These are phyloP conservation scores for Cephus pygmeus DNA, from an alignment of 2,888 invertebrate genomes.

Conservation along the genomic window DNA sequence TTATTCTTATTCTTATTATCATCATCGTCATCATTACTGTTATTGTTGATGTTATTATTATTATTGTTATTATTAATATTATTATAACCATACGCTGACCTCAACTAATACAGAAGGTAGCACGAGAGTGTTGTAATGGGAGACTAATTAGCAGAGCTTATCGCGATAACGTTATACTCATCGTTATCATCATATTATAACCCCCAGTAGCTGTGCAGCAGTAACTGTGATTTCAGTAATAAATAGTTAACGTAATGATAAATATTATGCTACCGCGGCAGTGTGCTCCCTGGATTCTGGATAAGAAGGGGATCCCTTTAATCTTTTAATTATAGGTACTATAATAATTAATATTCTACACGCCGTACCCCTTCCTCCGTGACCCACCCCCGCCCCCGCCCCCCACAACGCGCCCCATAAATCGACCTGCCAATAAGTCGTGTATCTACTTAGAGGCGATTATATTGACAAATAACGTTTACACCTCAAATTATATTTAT, in stretches of 20 bases:
- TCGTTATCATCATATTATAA: conserved; percentile 25
- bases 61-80: conserved; percentile 49
- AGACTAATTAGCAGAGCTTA: conserved; percentile 54
- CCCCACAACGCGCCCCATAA: background rate
- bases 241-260: conserved; percentile 63
- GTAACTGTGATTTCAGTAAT: conserved; percentile 59
- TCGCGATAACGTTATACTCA: conserved; percentile 28
- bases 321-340: conserved; percentile 25
- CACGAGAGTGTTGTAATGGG: conserved; percentile 55
- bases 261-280: conserved; percentile 64
- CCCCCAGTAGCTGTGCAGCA: conserved; percentile 59
- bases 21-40: conserved; percentile 34
- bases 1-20: conserved; percentile 35
- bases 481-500: conserved; percentile 39
- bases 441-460: conserved; percentile 49
- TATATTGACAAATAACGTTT: conserved; percentile 52
- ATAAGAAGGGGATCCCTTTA: conserved; percentile 45
- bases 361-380: conserved; percentile 27
- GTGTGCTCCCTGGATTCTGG: conserved; percentile 60
- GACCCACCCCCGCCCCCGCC: conserved; percentile 31
- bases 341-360: conserved; percentile 44
- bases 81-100: conserved; percentile 46
- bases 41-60: conserved; percentile 40
- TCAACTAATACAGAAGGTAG: conserved; percentile 56
- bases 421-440: conserved; percentile 23